A percentile compares a stretch with the other conserved stretches of the same genome.
These are phyloP conservation scores for Coremacera marginata DNA, from an alignment of 2,888 invertebrate species.

Conservation along the genomic window DNA sequence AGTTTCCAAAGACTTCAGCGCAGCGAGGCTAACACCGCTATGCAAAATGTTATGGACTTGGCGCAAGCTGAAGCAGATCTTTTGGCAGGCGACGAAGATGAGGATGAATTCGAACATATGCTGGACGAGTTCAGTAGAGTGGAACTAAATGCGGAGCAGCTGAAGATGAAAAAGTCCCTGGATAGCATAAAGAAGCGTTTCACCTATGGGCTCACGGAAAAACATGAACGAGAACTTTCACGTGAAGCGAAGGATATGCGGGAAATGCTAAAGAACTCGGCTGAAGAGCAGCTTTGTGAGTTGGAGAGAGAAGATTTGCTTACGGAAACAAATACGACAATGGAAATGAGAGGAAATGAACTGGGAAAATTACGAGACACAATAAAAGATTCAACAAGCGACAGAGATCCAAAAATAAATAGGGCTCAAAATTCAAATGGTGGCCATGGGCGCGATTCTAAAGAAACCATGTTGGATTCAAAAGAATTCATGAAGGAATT, in stretches of 20 bases:
- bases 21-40: conserved; percentile 53
- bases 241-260: conserved; percentile 50
- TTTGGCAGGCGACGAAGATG: conserved; percentile 59
- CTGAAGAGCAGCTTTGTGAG: background rate
- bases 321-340: conserved; percentile 34
- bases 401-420: background rate
- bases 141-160: conserved; percentile 61
- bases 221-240: conserved; percentile 45
- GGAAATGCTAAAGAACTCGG: conserved; percentile 42
- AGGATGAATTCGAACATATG: conserved; percentile 67
- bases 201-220: conserved; percentile 48
- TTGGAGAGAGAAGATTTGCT: background rate
- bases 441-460: background rate
- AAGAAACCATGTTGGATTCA: conserved; percentile 11
- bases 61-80: conserved; percentile 62
- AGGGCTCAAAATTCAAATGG: background rate
- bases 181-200: conserved; percentile 67
- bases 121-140: conserved; percentile 62
- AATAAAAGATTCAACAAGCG: conserved; percentile 9
- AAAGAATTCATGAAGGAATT: conserved; percentile 41
- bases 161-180: conserved; percentile 67
- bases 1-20: conserved; percentile 39
- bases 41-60: conserved; percentile 60
- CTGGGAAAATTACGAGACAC: conserved; percentile 28
- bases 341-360: conserved; percentile 41